Conservation (phyloP, 2,888 invertebrate species). For the Darwinula stevensoni region DNA sequence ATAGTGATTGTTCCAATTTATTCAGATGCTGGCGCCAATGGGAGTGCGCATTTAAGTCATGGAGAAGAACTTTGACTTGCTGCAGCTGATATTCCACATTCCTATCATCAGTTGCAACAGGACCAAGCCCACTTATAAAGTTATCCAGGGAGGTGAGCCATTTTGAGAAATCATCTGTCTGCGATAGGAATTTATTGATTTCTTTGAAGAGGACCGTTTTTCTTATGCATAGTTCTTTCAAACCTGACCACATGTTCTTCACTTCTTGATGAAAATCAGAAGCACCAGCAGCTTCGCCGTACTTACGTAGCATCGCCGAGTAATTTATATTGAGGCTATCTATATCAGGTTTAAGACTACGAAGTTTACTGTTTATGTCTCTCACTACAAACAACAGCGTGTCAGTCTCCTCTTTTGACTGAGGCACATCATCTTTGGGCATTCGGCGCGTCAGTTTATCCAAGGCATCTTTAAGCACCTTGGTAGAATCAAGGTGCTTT, state of each 20-base stretch:
- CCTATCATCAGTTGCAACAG: constrained; percentile 77
- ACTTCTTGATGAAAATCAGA: constrained; percentile 54
- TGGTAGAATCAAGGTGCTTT: constrained; percentile 49
- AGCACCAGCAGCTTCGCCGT: constrained; percentile 51
- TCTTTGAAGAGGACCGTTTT: constrained; percentile 19
- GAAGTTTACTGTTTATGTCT: constrained; percentile 56
- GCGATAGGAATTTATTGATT: constrained; percentile 17
- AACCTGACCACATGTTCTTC: constrained; percentile 61
- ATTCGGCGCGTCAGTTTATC: constrained; percentile 57
- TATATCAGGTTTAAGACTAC: constrained; percentile 61
- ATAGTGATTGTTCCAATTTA: constrained; percentile 41
- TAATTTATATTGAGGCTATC: constrained; percentile 70
- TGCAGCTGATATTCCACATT: constrained; percentile 89
- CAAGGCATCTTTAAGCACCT: constrained; percentile 46
- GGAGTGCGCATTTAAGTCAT: constrained; percentile 77
- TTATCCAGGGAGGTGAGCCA: constrained; percentile 82
- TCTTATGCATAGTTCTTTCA: constrained; percentile 49
- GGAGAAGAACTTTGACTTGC: constrained; percentile 53
- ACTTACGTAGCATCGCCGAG: constrained; percentile 52
- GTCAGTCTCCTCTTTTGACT: constrained; percentile 63
- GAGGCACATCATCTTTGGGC: constrained; percentile 40
- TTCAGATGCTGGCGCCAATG: constrained; percentile 60
- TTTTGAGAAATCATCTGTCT: constrained; percentile 13
- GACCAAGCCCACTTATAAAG: constrained; percentile 80
- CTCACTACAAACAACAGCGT: constrained; percentile 53